Percentiles rank a stretch among this genome's conserved stretches.
phyloP scores from a whole-genome alignment of 1,140 invertebrate species.

The Stratiolaelaps scimitus region DNA sequence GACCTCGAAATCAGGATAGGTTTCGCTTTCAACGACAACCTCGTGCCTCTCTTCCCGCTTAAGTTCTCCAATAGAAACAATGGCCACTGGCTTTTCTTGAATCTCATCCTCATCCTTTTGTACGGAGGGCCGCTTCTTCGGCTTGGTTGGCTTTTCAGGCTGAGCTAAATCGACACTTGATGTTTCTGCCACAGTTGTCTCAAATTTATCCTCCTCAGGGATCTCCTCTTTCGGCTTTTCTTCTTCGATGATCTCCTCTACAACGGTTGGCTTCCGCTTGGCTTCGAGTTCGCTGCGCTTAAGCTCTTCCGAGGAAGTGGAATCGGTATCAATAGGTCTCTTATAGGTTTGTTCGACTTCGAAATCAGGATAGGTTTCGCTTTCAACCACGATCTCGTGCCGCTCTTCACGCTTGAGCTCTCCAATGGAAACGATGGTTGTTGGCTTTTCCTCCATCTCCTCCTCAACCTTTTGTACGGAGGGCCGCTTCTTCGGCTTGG shows the following conservation, averaged over 20 bases:
- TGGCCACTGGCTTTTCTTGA: not conserved
- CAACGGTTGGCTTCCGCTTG: not conserved
- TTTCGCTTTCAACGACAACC: not conserved
- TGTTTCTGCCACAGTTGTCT: not conserved
- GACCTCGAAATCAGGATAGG: constrained; percentile 15
- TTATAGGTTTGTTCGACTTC: not conserved
- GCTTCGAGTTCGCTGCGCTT: not conserved
- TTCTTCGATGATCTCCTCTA: constrained; percentile 5
- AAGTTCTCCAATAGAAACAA: not conserved
- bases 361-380: not conserved
- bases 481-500: constrained; percentile 10
- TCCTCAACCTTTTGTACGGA: not conserved
- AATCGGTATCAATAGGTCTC: not conserved
- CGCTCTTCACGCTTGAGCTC: not conserved
- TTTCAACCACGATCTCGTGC: not conserved
- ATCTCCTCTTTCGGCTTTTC: not conserved
- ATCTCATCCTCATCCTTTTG: not conserved
- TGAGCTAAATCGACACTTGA: not conserved
- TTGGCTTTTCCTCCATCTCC: not conserved
- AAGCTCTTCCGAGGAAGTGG: not conserved
- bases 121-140: constrained; percentile 1
- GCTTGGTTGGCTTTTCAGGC: not conserved
- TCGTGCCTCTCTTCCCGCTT: not conserved
- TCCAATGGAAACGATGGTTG: not conserved
- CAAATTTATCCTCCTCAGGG: not conserved